These are phyloP conservation scores for Peromyscus nudipes DNA, from an alignment of 2,797 vertebrate species.

Conservation along the genomic window DNA sequence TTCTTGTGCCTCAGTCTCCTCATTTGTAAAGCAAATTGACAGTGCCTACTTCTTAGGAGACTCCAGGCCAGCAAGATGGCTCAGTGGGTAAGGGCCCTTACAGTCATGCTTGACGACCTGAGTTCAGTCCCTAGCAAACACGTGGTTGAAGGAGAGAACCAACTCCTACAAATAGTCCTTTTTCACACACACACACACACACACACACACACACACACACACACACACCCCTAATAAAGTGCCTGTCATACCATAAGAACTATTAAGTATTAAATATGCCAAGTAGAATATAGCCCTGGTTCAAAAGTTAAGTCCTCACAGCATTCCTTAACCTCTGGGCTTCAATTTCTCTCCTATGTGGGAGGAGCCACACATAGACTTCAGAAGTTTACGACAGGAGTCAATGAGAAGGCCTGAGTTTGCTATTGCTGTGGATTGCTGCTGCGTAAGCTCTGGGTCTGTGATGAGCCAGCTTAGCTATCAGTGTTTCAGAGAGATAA, in stretches of 20 bases:
- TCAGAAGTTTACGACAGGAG: background rate
- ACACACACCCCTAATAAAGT: background rate
- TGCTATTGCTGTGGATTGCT: rapidly evolving
- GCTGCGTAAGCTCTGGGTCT: background rate
- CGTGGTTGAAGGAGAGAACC: background rate
- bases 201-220: background rate
- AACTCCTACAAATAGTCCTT: background rate
- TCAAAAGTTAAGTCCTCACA: background rate
- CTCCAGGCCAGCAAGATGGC: background rate
- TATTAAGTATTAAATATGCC: background rate
- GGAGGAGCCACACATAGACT: background rate
- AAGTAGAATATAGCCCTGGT: background rate
- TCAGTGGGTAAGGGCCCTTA: background rate
- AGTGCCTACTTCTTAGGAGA: background rate
- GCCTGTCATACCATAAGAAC: background rate
- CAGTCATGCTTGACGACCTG: too few species aligned
- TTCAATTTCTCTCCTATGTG: background rate
- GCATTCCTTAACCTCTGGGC: background rate
- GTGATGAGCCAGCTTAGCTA: background rate
- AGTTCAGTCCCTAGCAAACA: background rate
- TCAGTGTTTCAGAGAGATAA: constrained; percentile 1
- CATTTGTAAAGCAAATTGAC: background rate
- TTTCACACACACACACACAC: background rate
- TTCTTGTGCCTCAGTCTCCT: background rate
- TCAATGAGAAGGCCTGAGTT: background rate